Percentiles rank a stretch among this genome's conserved stretches.
These are phyloP conservation scores for Platalea minor DNA, from an alignment of 2,797 vertebrate species.

Conservation along the genomic window DNA sequence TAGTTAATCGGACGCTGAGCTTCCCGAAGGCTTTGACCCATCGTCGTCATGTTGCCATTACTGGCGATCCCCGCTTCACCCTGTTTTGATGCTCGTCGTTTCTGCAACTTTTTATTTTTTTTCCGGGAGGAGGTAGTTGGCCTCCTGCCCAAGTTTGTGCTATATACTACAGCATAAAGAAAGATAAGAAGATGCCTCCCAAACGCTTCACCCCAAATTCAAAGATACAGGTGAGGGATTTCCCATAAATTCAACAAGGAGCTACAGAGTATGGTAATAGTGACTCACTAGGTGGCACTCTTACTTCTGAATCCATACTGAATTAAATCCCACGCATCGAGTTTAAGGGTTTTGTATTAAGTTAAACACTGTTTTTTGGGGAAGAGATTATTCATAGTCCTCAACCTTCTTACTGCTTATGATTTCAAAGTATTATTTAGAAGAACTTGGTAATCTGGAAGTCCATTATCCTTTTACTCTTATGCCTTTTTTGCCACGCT, in stretches of 20 bases:
- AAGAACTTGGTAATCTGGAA: background rate
- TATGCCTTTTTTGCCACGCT: fast-evolving
- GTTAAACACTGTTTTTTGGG: background rate
- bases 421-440: slow-evolving; percentile 17
- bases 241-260: background rate
- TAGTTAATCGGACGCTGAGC: no score
- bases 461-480: background rate
- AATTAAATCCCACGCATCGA: background rate
- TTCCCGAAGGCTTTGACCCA: no score
- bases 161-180: background rate
- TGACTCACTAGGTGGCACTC: slow-evolving; percentile 63
- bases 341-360: slow-evolving; percentile 4
- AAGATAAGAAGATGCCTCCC: background rate
- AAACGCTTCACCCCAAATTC: background rate
- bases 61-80: no score
- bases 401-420: background rate
- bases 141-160: no score
- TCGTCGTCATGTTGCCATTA: no score
- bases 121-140: no score
- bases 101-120: no score
- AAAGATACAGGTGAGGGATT: background rate
- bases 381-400: background rate
- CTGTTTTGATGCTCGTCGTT: no score
- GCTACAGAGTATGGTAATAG: background rate
- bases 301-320: slow-evolving; percentile 41